These are phyloP conservation scores for Tenodera sinensis DNA, from an alignment of 2,888 invertebrate genomes.

Conservation along the genomic window DNA sequence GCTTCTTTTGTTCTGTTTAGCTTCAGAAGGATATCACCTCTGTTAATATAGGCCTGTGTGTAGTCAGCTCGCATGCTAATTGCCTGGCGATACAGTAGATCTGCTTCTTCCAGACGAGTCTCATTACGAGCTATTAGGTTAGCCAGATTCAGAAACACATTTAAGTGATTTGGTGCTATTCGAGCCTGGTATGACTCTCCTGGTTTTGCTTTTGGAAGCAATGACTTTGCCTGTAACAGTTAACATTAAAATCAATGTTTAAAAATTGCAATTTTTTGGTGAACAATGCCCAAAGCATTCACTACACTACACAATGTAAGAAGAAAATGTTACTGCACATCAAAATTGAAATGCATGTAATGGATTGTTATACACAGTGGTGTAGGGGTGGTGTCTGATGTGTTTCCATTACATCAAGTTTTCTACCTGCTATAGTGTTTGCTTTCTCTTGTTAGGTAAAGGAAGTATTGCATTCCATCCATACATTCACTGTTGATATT, in stretches of 20 bases:
- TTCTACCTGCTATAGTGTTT: no score
- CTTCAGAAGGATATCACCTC: constrained; percentile 93
- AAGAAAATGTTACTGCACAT: no score
- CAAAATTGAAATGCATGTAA: no score
- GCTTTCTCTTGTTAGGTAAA: no score
- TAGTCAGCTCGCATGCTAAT: constrained; percentile 97
- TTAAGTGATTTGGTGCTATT: constrained; percentile 92
- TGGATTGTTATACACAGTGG: no score
- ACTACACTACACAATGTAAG: no score
- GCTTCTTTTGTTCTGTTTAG: constrained; percentile 91
- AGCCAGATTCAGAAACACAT: constrained; percentile 92
- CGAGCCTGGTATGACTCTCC: constrained; percentile 94
- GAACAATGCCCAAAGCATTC: no score
- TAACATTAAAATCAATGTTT: background rate
- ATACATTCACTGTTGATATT: no score
- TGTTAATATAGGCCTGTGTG: constrained; percentile 93
- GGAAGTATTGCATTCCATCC: no score
- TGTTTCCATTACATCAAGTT: no score
- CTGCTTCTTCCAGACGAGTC: constrained; percentile 89
- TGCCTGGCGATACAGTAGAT: constrained; percentile 88
- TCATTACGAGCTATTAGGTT: constrained; percentile 91
- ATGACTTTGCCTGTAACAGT: constrained; percentile 66
- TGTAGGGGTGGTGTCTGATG: no score
- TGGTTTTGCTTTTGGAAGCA: constrained; percentile 85
- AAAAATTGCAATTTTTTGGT: no score